These are phyloP conservation scores for Alca torda DNA, from an alignment of 2,797 vertebrate species.

Conservation along the genomic window DNA sequence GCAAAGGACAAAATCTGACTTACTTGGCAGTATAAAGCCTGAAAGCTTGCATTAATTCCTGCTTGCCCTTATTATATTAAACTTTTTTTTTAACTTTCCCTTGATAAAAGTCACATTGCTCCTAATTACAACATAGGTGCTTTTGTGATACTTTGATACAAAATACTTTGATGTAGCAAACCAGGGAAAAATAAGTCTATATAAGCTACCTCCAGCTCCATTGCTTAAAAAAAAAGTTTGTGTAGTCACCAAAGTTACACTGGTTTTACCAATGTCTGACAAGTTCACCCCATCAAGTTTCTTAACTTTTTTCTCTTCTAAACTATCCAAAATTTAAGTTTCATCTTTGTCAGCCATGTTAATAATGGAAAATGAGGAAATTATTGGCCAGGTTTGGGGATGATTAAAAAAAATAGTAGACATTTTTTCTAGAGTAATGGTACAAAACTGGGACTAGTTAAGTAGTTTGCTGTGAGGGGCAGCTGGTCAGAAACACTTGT, in stretches of 20 bases:
- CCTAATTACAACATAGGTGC: slow-evolving; percentile 28
- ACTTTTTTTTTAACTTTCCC: background rate
- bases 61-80: background rate
- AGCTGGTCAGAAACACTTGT: background rate
- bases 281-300: background rate
- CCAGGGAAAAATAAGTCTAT: background rate
- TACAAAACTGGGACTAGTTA: background rate
- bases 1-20: background rate
- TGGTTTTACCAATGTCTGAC: background rate
- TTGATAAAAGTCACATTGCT: slow-evolving; percentile 13
- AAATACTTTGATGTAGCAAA: background rate
- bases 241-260: background rate
- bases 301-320: background rate
- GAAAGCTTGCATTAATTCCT: slow-evolving; percentile 36
- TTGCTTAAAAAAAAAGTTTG: background rate
- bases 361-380: background rate
- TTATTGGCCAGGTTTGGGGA: background rate
- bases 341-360: background rate
- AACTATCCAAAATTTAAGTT: background rate
- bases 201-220: background rate
- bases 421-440: background rate
- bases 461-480: background rate
- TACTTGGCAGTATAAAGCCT: slow-evolving; percentile 5
- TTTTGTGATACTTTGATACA: slow-evolving; percentile 10
- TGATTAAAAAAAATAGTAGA: background rate